Percentiles rank a stretch among this genome's conserved stretches.
Conservation (phyloP, 2,113 vertebrate genomes). For the Dicentrarchus labrax region DNA sequence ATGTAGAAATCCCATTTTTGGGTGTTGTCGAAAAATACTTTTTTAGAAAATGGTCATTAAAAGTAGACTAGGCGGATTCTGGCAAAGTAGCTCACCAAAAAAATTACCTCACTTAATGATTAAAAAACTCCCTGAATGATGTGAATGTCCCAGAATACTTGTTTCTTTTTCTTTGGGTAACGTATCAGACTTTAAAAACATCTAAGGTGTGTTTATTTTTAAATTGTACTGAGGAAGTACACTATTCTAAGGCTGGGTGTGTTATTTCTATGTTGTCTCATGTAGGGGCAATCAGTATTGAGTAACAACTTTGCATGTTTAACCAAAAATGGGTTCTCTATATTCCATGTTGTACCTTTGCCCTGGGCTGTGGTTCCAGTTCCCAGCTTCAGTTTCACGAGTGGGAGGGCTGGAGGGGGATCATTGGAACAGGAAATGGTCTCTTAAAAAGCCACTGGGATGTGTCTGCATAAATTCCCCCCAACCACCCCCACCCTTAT, state of each 20-base stretch:
- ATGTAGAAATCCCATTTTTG: background rate
- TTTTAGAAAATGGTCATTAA: conserved; percentile 7
- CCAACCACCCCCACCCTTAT: background rate
- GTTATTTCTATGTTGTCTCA: background rate
- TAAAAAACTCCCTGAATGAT: background rate
- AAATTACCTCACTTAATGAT: background rate
- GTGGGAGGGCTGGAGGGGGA: conserved; percentile 26
- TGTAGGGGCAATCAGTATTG: background rate
- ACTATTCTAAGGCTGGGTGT: background rate
- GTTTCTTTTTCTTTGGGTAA: background rate
- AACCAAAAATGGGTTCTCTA: background rate
- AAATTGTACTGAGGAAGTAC: background rate
- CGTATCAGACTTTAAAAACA: background rate
- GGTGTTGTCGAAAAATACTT: conserved; percentile 13
- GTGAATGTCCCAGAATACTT: background rate
- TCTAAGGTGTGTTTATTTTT: background rate
- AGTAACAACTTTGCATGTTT: background rate
- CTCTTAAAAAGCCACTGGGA: conserved; percentile 47
- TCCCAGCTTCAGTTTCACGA: conserved; percentile 50
- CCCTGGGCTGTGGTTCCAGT: conserved; percentile 29
- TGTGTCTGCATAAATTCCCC: conserved; percentile 15
- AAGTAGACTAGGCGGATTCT: background rate
- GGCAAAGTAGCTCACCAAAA: background rate
- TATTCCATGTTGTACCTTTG: conserved; percentile 1
- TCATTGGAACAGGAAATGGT: conserved; percentile 60